These are phyloP conservation scores for Tachysurus vachellii DNA, from an alignment of 2,113 vertebrate species.

Conservation along the genomic window DNA sequence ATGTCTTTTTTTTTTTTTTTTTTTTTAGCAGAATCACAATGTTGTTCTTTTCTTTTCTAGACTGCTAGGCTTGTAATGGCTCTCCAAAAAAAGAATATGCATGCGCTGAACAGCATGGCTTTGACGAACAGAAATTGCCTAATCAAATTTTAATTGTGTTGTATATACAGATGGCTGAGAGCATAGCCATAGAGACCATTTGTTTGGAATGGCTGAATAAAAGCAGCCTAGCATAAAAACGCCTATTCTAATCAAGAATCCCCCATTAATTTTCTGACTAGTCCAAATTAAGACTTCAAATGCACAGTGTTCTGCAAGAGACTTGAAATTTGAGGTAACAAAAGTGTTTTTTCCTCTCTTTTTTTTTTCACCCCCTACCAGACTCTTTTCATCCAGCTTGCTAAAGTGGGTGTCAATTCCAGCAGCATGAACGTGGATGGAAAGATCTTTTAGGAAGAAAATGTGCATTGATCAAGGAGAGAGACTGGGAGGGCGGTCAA, in stretches of 20 bases:
- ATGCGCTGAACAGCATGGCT: conserved; percentile 25
- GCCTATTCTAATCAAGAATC: conserved; percentile 14
- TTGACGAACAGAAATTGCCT: conserved; percentile 28
- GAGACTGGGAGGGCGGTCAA: conserved; percentile 62
- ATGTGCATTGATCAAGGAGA: conserved; percentile 73
- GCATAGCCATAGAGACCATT: conserved; percentile 22
- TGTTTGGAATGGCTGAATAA: conserved; percentile 22
- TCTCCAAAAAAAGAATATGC: conserved; percentile 16
- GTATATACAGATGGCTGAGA: conserved; percentile 28
- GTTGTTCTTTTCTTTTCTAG: conserved; percentile 29
- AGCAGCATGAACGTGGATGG: conserved; percentile 48
- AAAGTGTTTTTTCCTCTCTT: not conserved
- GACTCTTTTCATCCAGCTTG: conserved; percentile 2
- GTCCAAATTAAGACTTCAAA: conserved; percentile 3
- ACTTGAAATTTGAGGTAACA: not conserved
- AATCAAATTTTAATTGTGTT: conserved; percentile 46
- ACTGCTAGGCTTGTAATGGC: conserved; percentile 35
- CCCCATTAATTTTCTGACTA: conserved; percentile 22
- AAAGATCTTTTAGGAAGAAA: conserved; percentile 63
- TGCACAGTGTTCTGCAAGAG: conserved; percentile 16
- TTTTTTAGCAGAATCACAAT: conserved; percentile 24
- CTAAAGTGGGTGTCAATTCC: conserved; percentile 62
- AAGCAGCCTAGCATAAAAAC: conserved; percentile 20
- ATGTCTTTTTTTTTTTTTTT: conserved; percentile 18
- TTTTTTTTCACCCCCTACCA: not conserved